Percentiles rank a stretch among this genome's conserved stretches.
Evolutionary conservation across 2,797 vertebrate species (phyloP).

Genomic region (Sorex maritimensis): DNA sequence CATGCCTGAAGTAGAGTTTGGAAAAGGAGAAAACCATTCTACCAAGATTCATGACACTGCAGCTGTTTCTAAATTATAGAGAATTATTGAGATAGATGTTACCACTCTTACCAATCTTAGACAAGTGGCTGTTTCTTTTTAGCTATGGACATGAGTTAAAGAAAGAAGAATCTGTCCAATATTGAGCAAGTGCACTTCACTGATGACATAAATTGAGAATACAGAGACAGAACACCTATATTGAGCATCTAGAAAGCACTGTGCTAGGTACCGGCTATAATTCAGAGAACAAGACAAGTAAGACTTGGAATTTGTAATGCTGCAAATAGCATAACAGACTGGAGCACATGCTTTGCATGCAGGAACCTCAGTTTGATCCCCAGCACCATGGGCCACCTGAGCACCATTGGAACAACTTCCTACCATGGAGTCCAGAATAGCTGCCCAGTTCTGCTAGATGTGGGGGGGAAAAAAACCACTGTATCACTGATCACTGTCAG

Average conservation of each 20-base stretch:
- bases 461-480: background rate
- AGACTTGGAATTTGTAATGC: no score
- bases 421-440: no score
- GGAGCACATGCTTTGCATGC: no score
- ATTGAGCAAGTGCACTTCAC: constrained; percentile 44
- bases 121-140: constrained; percentile 63
- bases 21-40: constrained; percentile 57
- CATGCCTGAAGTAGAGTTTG: constrained; percentile 49
- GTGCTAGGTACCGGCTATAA: background rate
- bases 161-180: constrained; percentile 56
- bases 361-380: no score
- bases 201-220: background rate
- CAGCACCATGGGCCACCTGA: no score
- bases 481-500: no score
- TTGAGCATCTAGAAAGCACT: background rate
- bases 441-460: no score
- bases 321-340: no score
- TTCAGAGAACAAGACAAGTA: no score
- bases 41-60: constrained; percentile 47
- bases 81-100: constrained; percentile 54
- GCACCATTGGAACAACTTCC: no score
- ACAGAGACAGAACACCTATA: background rate
- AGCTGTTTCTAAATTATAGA: constrained; percentile 64
- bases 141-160: constrained; percentile 41
- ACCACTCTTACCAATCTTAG: constrained; percentile 58